Conservation (phyloP, 2,888 invertebrate genomes). For the Timandra comae region DNA sequence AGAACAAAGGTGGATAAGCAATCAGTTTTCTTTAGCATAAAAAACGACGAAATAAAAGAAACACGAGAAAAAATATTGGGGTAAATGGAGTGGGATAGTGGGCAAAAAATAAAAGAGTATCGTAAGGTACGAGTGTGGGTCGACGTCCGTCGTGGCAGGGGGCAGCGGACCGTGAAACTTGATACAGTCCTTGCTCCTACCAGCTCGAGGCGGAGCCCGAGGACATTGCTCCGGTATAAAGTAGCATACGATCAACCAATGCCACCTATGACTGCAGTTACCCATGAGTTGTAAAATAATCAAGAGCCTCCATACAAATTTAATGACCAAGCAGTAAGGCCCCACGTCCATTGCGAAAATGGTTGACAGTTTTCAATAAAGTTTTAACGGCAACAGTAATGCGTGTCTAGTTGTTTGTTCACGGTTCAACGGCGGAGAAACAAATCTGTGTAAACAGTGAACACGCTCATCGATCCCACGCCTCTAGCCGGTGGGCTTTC, state of each 20-base stretch:
- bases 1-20: too few species aligned
- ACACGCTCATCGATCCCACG: conserved; percentile 32
- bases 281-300: too few species aligned
- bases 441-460: conserved; percentile 14
- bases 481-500: conserved; percentile 33
- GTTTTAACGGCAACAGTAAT: too few species aligned
- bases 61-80: too few species aligned
- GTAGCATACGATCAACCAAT: conserved; percentile 12
- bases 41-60: not conserved
- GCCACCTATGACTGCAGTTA: too few species aligned
- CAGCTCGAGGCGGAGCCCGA: conserved; percentile 13
- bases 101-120: conserved; percentile 19
- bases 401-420: conserved; percentile 33
- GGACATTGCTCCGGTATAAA: conserved; percentile 49
- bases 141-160: conserved; percentile 52
- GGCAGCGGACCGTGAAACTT: conserved; percentile 49
- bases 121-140: conserved; percentile 28
- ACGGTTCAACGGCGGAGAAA: conserved; percentile 32
- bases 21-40: too few species aligned
- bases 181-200: conserved; percentile 48
- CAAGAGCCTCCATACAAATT: too few species aligned
- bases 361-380: too few species aligned
- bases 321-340: too few species aligned
- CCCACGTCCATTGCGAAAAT: too few species aligned
- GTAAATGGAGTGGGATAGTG: not conserved